Evolutionary conservation across 2,113 vertebrate species (phyloP).

Genomic region (Sphyrna mokarran): DNA sequence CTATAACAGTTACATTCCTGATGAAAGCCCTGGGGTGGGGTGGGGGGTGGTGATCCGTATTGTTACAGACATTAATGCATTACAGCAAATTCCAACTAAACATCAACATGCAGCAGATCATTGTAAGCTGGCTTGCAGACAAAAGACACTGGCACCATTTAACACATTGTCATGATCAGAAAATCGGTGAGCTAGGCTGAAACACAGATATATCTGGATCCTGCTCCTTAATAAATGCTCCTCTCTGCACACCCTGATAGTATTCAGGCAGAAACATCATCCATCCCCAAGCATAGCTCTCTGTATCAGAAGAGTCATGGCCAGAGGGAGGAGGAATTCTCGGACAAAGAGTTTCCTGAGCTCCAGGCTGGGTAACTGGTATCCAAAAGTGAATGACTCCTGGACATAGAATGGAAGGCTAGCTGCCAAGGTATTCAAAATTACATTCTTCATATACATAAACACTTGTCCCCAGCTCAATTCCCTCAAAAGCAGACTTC

Average conservation of each 20-base stretch:
- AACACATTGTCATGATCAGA: background rate
- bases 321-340: background rate
- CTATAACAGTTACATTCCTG: background rate
- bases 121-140: background rate
- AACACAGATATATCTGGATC: background rate
- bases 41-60: background rate
- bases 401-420: background rate
- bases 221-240: background rate
- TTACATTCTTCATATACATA: background rate
- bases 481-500: background rate
- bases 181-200: background rate
- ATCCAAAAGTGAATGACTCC: background rate
- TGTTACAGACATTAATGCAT: background rate
- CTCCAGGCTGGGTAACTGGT: background rate
- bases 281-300: background rate
- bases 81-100: background rate
- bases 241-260: background rate
- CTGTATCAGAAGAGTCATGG: background rate
- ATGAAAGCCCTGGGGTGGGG: background rate
- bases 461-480: background rate
- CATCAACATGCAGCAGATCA: background rate
- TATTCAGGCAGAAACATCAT: background rate
- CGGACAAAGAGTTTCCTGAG: background rate
- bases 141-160: background rate
- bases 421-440: background rate